Conservation (phyloP, 2,113 vertebrate genomes). For the Onychostruthus taczanowskii region DNA sequence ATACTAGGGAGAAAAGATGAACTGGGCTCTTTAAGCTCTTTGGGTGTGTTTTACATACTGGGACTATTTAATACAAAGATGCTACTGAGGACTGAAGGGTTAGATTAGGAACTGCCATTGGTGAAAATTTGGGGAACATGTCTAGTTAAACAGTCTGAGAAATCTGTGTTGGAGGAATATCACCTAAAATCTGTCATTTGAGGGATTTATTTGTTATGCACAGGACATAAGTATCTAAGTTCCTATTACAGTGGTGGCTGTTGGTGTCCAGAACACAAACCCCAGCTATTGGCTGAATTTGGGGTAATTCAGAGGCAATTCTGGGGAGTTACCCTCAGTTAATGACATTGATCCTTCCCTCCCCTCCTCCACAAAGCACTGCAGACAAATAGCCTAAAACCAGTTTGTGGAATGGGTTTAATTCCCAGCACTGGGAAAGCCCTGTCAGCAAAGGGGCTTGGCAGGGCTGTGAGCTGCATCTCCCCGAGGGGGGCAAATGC, state of each 20-base stretch:
- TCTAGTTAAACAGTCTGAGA: not conserved
- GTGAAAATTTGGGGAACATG: not conserved
- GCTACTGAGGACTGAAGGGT: not conserved
- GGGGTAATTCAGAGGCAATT: not conserved
- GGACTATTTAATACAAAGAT: not conserved
- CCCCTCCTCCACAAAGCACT: not conserved
- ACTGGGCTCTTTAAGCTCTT: not conserved
- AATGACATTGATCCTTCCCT: not conserved
- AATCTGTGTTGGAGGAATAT: not conserved
- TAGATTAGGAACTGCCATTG: not conserved
- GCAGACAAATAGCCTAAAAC: not conserved
- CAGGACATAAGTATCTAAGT: not conserved
- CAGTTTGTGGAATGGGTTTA: not conserved
- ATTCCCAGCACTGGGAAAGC: not conserved
- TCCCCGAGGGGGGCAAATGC: not conserved
- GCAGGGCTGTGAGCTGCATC: not conserved
- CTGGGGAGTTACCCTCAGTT: not conserved
- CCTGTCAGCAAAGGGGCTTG: not conserved
- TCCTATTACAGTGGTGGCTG: not conserved
- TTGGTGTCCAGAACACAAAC: not conserved
- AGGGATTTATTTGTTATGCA: not conserved
- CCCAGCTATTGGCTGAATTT: not conserved
- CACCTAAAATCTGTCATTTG: not conserved
- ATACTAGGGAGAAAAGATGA: not conserved
- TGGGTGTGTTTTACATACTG: not conserved